Evolutionary conservation across 2,797 vertebrate species (phyloP), one percentile per base, ranked within the genome.

Genomic region (Chaenodraco wilsoni): DNA sequence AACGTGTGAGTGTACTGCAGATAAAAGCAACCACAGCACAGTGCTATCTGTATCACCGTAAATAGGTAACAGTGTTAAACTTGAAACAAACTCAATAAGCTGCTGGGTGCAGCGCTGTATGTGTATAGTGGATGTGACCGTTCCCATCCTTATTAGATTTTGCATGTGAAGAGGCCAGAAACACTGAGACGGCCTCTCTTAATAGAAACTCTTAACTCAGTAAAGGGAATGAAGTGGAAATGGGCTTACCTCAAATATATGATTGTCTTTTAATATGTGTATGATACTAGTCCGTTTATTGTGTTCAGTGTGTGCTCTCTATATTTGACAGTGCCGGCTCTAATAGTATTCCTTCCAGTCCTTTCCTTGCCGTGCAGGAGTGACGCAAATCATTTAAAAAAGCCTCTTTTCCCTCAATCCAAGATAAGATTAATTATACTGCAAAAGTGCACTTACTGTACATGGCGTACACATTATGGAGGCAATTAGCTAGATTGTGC

Each of bases 311-410:
- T 72, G 44, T 40, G 11, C 21, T 14, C 10, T 65, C 27, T 64
- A 48, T 12, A 33, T 31, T 31, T 44, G 3, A 14, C 14, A 21
- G 13, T 15, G 37, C 23, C 45, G 5, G 33, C 9, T 55, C 56
- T 14, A 3, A 8, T 44, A 15, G 60, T 27, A 13, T 58, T 27
- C 40, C 31, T 52, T 50, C 50, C 31, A 23, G 55, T 37, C 12
- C 31, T 65, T 66, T 69, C 33, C 49, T 82, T 84, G 72, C 74
- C 81, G 67, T 79, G 62, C 19, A 73, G 74, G 52, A 76, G 44
- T 59, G 13, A 72, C 61, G 27, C 9, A 71, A 77, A 70, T 82
- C 33, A 65, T 60, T 1, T 72, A 74, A 82, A 65, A 76, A 75
- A 44, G 43, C 64, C 73, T 55, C 3, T 13, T 27, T 55, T 62